phyloP scores from a whole-genome alignment of 2,888 invertebrate species.

The Eilema depressum region DNA sequence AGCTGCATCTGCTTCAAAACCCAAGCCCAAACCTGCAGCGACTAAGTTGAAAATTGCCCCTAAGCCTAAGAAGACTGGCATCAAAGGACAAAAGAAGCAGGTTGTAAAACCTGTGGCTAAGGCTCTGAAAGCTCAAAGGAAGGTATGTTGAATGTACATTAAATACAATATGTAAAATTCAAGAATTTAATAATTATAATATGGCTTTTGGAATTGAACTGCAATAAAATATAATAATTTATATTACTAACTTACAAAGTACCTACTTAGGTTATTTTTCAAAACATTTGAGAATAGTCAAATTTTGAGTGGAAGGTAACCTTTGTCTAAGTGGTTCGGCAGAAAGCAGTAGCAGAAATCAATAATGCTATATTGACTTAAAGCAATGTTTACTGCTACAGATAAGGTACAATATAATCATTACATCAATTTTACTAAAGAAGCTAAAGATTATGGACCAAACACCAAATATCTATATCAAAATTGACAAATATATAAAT shows the following conservation, averaged over 20 bases:
- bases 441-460: background rate
- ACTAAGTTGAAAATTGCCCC: slow-evolving; percentile 84
- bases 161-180: background rate
- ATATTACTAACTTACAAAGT: no score
- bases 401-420: no score
- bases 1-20: slow-evolving; percentile 80
- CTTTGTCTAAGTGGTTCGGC: background rate
- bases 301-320: background rate
- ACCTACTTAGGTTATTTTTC: no score
- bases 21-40: slow-evolving; percentile 83
- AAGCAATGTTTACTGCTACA: no score
- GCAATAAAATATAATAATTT: no score
- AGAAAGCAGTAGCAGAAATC: background rate
- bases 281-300: no score
- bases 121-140: slow-evolving; percentile 94
- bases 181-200: background rate
- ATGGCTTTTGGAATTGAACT: no score
- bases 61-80: slow-evolving; percentile 86
- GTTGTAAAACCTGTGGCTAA: slow-evolving; percentile 88
- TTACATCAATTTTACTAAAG: background rate
- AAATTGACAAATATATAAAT: background rate
- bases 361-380: no score
- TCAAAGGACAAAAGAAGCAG: slow-evolving; percentile 85
- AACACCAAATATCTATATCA: background rate
- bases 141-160: slow-evolving; percentile 85